Evolutionary conservation across 2,113 vertebrate species (phyloP).

Genomic region (Smithornis capensis): DNA sequence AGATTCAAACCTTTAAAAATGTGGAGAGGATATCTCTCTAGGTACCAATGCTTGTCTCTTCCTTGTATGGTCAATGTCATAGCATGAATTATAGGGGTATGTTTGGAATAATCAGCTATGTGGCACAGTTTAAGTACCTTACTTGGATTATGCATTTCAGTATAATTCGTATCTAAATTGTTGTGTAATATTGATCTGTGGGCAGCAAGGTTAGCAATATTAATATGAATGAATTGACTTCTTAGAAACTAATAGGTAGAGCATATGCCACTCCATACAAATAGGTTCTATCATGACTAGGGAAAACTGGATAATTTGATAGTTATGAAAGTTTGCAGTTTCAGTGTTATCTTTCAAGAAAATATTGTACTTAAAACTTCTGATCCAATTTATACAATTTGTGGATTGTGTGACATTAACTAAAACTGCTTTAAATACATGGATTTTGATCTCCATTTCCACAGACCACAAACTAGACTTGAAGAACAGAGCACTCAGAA

Average conservation of each 20-base stretch:
- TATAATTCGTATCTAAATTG: neutral
- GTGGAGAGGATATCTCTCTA: neutral
- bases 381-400: neutral
- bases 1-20: conserved; percentile 31
- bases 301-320: neutral
- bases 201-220: neutral
- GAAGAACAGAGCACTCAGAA: neutral
- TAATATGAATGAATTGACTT: neutral
- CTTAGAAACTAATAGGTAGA: neutral
- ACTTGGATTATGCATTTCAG: neutral
- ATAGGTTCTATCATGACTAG: neutral
- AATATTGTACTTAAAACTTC: neutral
- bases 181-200: neutral
- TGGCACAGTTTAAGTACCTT: neutral
- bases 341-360: neutral
- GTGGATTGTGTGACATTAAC: neutral
- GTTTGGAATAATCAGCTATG: neutral
- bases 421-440: neutral
- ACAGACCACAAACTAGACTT: neutral
- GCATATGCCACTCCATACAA: neutral
- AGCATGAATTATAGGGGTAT: neutral
- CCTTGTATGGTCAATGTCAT: neutral
- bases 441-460: neutral
- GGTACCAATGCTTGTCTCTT: neutral
- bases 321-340: neutral